Evolutionary conservation across 2,888 invertebrate genomes (phyloP).

Genomic region (Nemapogon koenigi): DNA sequence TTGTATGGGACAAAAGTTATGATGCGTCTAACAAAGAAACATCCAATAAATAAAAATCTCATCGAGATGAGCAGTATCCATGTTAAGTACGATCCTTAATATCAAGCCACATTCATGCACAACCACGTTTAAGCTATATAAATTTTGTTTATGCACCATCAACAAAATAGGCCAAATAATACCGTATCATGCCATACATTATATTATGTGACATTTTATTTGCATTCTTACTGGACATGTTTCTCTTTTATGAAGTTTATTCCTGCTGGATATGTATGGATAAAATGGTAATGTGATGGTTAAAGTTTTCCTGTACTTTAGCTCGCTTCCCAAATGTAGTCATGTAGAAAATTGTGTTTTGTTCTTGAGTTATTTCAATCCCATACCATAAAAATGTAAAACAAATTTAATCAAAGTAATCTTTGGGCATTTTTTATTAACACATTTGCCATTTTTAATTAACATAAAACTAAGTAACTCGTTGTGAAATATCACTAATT

Average conservation of each 20-base stretch:
- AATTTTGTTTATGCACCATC: slow-evolving; percentile 15
- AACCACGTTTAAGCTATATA: slow-evolving; percentile 22
- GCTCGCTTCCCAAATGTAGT: neutral
- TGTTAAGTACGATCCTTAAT: too few species aligned
- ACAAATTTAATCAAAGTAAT: neutral
- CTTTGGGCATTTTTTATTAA: neutral
- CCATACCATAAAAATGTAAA: too few species aligned
- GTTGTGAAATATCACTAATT: neutral
- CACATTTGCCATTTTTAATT: neutral
- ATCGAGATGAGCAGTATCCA: too few species aligned
- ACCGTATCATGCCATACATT: slow-evolving; percentile 13
- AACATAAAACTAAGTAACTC: neutral
- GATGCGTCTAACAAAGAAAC: too few species aligned
- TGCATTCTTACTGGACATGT: slow-evolving; percentile 16
- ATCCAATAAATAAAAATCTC: too few species aligned
- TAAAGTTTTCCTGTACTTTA: slow-evolving; percentile 5
- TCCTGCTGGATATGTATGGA: slow-evolving; percentile 7
- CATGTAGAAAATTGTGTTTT: slow-evolving; percentile 8
- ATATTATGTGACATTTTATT: slow-evolving; percentile 16
- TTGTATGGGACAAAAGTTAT: too few species aligned
- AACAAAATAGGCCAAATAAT: slow-evolving; percentile 14
- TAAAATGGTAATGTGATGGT: slow-evolving; percentile 9
- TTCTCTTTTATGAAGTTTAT: slow-evolving; percentile 11
- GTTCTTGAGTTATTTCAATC: too few species aligned
- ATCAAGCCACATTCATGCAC: slow-evolving; percentile 19